phyloP scores from a whole-genome alignment of 2,113 vertebrate genomes.

The Percina caprodes region DNA sequence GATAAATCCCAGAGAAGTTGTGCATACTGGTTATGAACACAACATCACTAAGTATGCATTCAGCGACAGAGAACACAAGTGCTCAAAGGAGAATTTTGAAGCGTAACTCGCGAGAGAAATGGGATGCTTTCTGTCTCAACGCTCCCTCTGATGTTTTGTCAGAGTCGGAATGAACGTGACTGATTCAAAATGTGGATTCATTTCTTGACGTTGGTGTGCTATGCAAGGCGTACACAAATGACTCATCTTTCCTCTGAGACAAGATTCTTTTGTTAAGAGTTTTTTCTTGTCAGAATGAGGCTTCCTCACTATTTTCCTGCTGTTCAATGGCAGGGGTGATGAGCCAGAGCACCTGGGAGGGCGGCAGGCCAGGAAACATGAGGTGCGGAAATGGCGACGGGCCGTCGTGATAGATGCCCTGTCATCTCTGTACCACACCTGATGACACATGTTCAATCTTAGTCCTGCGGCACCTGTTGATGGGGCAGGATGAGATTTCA shows the following conservation, averaged over 20 bases:
- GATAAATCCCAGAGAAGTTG: slow-evolving; percentile 45
- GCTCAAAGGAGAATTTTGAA: slow-evolving; percentile 44
- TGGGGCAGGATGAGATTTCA: slow-evolving; percentile 57
- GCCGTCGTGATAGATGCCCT: slow-evolving; percentile 61
- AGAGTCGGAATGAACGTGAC: slow-evolving; percentile 31
- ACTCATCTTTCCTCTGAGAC: slow-evolving; percentile 46
- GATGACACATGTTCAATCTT: slow-evolving; percentile 63
- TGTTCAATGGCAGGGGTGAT: slow-evolving; percentile 45
- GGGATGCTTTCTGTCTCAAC: slow-evolving; percentile 9
- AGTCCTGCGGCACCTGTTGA: slow-evolving; percentile 68
- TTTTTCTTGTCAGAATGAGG: slow-evolving; percentile 39
- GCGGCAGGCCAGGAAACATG: slow-evolving; percentile 28
- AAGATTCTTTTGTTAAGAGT: slow-evolving; percentile 34
- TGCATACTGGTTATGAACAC: slow-evolving; percentile 16
- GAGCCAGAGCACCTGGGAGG: slow-evolving; percentile 59
- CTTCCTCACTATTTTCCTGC: slow-evolving; percentile 14
- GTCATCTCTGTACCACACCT: slow-evolving; percentile 43
- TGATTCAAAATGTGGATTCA: slow-evolving; percentile 42
- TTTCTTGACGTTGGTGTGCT: slow-evolving; percentile 18
- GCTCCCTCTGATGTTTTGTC: slow-evolving; percentile 54
- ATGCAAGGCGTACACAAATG: slow-evolving; percentile 1
- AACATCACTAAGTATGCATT: slow-evolving; percentile 39
- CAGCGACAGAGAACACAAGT: slow-evolving; percentile 22
- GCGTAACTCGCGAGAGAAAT: slow-evolving; percentile 3
- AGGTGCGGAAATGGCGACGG: slow-evolving; percentile 21